Base-by-base conservation (phyloP, 2,113 vertebrate genomes). In the Indicator maculatus region DNA sequence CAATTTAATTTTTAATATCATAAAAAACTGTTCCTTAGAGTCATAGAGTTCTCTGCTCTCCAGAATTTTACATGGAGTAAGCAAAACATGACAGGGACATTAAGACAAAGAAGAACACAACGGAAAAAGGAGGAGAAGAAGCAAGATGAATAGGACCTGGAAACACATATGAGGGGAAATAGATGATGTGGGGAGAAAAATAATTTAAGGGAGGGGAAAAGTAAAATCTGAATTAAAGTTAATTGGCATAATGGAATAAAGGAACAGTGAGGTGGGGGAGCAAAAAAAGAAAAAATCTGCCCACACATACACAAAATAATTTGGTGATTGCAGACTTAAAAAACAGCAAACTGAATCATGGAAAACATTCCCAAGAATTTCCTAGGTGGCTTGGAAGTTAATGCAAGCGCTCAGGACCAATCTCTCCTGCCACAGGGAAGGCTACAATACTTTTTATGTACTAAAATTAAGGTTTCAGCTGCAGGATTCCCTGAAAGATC, bases 301-400 rank as follows among this genome's bases (percentile, higher is more conserved):
- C 61, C 23, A 36, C 2, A 3, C 11, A 28, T 45, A 52, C 12
- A 72, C 10, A 53, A 69, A 83, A 74, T 71, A 83, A 77, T 75
- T 88, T 31, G 27, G 14, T 72, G 66, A 67, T 44, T 88, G 33
- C 12, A 64, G 30, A 64, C 44, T 64, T 78, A 67, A n/a, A 33
- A 86, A 59, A 28, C 20, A 60, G 86, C 52, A 89, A 75, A 88
- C 11, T 58, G 58, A 75, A 90, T 72, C 55, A 75, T 66, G 78
- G 70, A 90, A 75, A 94, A 88, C 27, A 13, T 72, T 74, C 76
- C 86, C 60, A 77, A 56, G 78, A 82, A 69, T 82, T 91, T 84
- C 74, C 83, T 82, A 23, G 7, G 8, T 71, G 65, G 10, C 44
- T 86, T 83, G 44, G 39, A 77, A 91, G 79, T 47, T 30, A 24